Evolutionary conservation across 2,113 vertebrate species (phyloP).

Genomic region (Engystomops pustulosus): DNA sequence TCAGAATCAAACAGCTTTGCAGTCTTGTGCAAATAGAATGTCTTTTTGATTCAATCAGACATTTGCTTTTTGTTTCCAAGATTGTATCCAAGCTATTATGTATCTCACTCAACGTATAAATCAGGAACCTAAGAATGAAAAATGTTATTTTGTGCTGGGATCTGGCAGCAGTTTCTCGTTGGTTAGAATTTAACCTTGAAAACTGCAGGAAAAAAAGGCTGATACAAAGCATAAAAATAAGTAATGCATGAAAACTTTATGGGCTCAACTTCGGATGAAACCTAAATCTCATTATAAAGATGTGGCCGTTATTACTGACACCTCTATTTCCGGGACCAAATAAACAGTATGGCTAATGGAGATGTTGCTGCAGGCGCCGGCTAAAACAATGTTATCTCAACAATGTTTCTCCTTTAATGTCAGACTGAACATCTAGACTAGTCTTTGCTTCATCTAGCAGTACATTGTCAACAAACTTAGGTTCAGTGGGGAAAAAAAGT

Average conservation of each 20-base stretch:
- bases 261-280: conserved; percentile 39
- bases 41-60: conserved; percentile 56
- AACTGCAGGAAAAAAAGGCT: background rate
- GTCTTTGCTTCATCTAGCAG: background rate
- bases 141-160: conserved; percentile 45
- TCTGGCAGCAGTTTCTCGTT: conserved; percentile 34
- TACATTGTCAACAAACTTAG: background rate
- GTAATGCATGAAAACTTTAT: conserved; percentile 49
- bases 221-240: conserved; percentile 43
- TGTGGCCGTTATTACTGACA: conserved; percentile 23
- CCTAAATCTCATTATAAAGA: conserved; percentile 45
- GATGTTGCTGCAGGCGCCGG: conserved; percentile 7
- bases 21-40: conserved; percentile 50
- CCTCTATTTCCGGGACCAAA: conserved; percentile 12
- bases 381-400: conserved; percentile 2
- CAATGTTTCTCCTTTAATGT: background rate
- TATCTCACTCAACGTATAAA: conserved; percentile 55
- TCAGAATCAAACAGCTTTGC: conserved; percentile 39
- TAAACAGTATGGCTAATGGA: conserved; percentile 29
- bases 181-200: conserved; percentile 54
- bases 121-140: conserved; percentile 58
- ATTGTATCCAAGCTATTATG: conserved; percentile 57
- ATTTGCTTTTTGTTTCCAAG: conserved; percentile 54
- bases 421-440: background rate
- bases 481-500: too few species aligned